Conservation (phyloP, 2,113 vertebrate species). For the Spea multiplicata region DNA sequence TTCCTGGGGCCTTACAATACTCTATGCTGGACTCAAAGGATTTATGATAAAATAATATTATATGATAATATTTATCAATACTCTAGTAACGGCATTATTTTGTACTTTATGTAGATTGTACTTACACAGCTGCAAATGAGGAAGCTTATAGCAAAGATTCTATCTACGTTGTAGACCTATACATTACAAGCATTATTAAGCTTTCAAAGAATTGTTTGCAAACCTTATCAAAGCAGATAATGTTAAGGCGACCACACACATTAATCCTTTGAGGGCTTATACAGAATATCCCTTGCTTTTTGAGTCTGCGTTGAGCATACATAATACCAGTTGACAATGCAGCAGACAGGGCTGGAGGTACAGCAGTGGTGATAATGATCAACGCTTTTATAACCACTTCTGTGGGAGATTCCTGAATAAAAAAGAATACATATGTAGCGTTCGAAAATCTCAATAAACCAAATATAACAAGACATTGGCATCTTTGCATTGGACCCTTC, state of each 20-base stretch:
- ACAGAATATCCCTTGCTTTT: constrained; percentile 63
- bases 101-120: background rate
- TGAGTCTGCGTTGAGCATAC: constrained; percentile 66
- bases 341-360: constrained; percentile 59
- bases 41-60: constrained; percentile 4
- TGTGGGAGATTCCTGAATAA: constrained; percentile 16
- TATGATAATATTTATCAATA: background rate
- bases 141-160: background rate
- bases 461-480: too few relatives aligned
- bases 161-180: background rate
- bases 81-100: too few relatives aligned
- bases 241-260: constrained; percentile 67
- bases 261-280: constrained; percentile 69
- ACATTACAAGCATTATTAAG: background rate
- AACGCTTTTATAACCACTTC: constrained; percentile 53
- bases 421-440: background rate
- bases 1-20: too few relatives aligned
- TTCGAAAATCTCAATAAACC: too few relatives aligned
- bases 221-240: constrained; percentile 73
- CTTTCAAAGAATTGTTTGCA: background rate
- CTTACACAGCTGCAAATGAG: background rate
- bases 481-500: too few relatives aligned
- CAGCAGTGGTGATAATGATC: constrained; percentile 55
- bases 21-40: too few relatives aligned
- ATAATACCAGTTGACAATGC: constrained; percentile 64